These are phyloP conservation scores for Tringa solitaria DNA, from an alignment of 2,113 vertebrate species.

Conservation along the genomic window DNA sequence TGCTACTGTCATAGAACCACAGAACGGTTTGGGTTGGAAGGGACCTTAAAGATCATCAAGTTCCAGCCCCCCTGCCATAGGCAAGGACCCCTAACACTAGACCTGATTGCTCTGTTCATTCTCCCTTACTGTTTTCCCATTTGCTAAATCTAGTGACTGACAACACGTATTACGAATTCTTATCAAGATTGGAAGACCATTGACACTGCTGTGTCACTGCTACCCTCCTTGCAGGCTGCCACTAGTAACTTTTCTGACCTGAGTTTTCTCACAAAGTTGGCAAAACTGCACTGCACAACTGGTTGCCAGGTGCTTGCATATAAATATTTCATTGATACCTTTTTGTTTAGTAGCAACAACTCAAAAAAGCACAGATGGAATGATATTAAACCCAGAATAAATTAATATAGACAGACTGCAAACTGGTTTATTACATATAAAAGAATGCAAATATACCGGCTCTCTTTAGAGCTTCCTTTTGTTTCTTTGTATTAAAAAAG, in stretches of 20 bases:
- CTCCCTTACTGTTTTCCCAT: neutral
- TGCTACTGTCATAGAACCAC: too few relatives aligned
- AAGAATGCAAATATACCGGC: neutral
- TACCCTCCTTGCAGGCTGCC: neutral
- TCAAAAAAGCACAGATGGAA: slow-evolving; percentile 32
- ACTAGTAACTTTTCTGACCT: neutral
- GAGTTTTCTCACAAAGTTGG: neutral
- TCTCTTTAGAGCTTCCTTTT: neutral
- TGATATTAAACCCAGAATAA: slow-evolving; percentile 28
- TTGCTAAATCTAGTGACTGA: neutral
- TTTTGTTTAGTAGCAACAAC: slow-evolving; percentile 35
- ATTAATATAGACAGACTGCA: neutral
- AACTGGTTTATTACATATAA: neutral
- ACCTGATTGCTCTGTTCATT: neutral
- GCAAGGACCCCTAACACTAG: too few relatives aligned
- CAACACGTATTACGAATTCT: neutral
- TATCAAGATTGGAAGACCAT: neutral
- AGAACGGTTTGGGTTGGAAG: too few relatives aligned
- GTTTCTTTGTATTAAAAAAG: neutral
- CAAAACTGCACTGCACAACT: neutral
- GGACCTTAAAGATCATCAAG: too few relatives aligned
- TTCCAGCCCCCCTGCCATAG: too few relatives aligned
- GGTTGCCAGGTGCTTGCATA: slow-evolving; percentile 19
- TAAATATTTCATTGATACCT: slow-evolving; percentile 46
- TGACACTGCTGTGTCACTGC: neutral